Base-by-base conservation (phyloP, 1,140 invertebrate species). In the Ganaspis sp. region DNA sequence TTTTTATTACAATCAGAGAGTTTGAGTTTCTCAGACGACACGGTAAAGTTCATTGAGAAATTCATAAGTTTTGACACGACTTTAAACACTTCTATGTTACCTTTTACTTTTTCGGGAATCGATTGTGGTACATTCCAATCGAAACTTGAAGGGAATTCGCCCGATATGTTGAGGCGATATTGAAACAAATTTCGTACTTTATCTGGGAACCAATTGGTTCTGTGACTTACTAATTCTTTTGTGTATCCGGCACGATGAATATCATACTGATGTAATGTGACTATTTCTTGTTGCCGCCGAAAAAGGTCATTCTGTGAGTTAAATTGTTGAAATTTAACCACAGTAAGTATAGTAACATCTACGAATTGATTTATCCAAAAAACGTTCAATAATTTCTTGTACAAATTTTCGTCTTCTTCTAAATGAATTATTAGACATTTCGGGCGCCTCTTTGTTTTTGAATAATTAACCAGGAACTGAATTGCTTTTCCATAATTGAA, bases 361-460 rank as follows among this genome's bases (percentile, higher is more conserved):
- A 0, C 8, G 5, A 49, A 49, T 49, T 49, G 45, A 17, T 49
- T 17, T n/a, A 8, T 17, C 45, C 45, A 49, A 49, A 49, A n/a
- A n/a, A 17, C 12, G 12, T 17, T 0, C 3, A 49, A 17, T 49
- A 49, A 49, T 49, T 49, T 5, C 0, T 49, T 5, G n/a, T 49
- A 49, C 6, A 4, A 8, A 49, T 49, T 4, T 2, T 49, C 17
- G 17, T 49, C 17, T 49, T 15, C 17, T 15, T 5, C 5, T 2
- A 49, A n/a, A 49, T 49, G 45, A 17, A 49, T 49, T 49, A 49
- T 17, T 17, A 49, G n/a, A 49, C 45, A 49, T n/a, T 49, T 49
- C 6, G 45, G 45, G 8, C 45, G 12, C 45, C n/a, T n/a, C 6
- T 49, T 4, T 5, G 45, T 15, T 8, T 49, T 1, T 49, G 45